Evolutionary conservation across 1,140 invertebrate genomes (phyloP).

Genomic region (Caenorhabditis brenneri): DNA sequence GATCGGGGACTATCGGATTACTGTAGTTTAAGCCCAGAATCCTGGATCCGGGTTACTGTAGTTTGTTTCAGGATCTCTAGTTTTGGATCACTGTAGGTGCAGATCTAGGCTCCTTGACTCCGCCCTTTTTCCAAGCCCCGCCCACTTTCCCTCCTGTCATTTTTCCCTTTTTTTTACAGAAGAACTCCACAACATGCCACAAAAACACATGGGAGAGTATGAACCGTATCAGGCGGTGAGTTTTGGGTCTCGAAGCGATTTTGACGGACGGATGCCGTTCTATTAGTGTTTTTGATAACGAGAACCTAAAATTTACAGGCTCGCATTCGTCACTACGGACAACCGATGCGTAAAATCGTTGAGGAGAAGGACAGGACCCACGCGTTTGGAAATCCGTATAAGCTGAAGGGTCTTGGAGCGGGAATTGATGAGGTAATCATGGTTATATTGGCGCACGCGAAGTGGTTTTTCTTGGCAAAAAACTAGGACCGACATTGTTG

Average conservation of each 20-base stretch:
- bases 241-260: not conserved
- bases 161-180: not conserved
- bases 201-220: slow-evolving; percentile 9
- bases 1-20: too few species aligned
- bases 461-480: too few species aligned
- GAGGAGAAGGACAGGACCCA: slow-evolving; percentile 6
- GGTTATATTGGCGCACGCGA: too few species aligned
- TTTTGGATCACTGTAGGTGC: too few species aligned
- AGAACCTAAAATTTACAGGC: too few species aligned
- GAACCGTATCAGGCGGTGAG: slow-evolving; percentile 12
- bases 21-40: too few species aligned
- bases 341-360: slow-evolving; percentile 21
- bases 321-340: not conserved
- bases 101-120: too few species aligned
- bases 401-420: not conserved
- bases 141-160: not conserved
- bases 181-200: slow-evolving; percentile 34
- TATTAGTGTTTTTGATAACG: too few species aligned
- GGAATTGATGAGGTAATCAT: slow-evolving; percentile 1
- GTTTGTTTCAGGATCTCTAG: too few species aligned
- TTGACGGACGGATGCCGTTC: too few species aligned
- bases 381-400: slow-evolving; percentile 29
- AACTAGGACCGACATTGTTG: too few species aligned
- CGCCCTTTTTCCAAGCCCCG: not conserved
- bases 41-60: too few species aligned